Evolutionary conservation across 2,797 vertebrate genomes (phyloP), one percentile per base, ranked within the genome.

Genomic region (Danio aesculapii): DNA sequence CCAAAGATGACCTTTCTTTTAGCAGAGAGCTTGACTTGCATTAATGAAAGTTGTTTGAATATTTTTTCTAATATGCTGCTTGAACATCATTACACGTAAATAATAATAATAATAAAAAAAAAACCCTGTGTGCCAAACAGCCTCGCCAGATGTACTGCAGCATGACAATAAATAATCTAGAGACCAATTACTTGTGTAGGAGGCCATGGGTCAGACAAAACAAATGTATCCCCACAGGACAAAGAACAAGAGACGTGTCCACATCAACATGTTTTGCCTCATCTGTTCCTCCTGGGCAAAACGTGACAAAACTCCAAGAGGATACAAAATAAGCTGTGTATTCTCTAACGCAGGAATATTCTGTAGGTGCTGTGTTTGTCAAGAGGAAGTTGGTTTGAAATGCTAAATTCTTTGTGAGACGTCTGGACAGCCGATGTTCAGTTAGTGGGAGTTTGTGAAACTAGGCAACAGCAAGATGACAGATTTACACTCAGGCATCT

Each of bases 171-270:
- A 75, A 85, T 77, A 84, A 84, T 74, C 75, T 64, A 39, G 81
- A 83, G 81, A 85, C 85, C 83, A 86, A 87, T 88, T 87, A 87
- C 74, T 85, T 76, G 63, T 63, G 61, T 41, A 66, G 63, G 77
- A 63, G 83, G 82, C 80, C 76, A 86, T 59, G 81, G 85, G 86
- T 85, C 84, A 86, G 43, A 81, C 69, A 80, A 79, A 75, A 72
- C 77, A 84, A 85, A 78, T 62, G 58, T 75, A 84, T 73, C 55
- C 81, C 74, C 71, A 62, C 13, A 74, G 80, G 76, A 69, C 52
- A 13, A 30, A n/a, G 62, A 85, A 82, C 67, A 75, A 58, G 59
- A 49, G 61, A 84, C 21, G 46, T 62, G 77, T 84, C 43, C 47
- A 80, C 19, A 84, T 69, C 59, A 74, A 72, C 84, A 75, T 57